Percentiles rank a stretch among this genome's conserved stretches.
phyloP scores from a whole-genome alignment of 2,797 vertebrate genomes.

The Darevskia mixta region DNA sequence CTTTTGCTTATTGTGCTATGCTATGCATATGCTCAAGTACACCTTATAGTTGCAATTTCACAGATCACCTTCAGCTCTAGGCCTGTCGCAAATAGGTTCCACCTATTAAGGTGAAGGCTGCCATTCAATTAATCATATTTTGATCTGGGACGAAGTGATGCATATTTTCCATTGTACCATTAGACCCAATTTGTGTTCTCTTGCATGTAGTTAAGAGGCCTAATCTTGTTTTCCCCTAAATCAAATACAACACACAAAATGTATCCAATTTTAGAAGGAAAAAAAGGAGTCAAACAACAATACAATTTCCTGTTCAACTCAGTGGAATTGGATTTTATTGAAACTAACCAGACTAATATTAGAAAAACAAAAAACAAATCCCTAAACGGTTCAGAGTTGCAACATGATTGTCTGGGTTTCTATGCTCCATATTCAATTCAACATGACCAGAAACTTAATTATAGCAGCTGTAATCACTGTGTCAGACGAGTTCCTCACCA shows the following conservation, averaged over 20 bases:
- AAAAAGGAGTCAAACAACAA: neutral
- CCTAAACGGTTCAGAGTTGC: conserved; percentile 28
- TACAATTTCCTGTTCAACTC: conserved; percentile 38
- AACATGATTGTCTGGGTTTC: neutral
- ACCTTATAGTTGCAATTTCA: conserved; percentile 23
- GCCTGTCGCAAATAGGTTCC: neutral
- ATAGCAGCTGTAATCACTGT: neutral
- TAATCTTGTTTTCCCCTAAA: conserved; percentile 33
- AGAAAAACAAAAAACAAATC: conserved; percentile 28
- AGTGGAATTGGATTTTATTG: conserved; percentile 25
- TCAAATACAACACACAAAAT: conserved; percentile 17
- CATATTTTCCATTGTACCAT: neutral
- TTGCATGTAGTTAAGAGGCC: neutral
- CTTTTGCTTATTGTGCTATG: conserved; percentile 29
- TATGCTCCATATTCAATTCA: conserved; percentile 2
- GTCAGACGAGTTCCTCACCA: neutral
- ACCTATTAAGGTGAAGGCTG: neutral
- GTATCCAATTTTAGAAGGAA: neutral
- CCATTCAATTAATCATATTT: conserved; percentile 28
- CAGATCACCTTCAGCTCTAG: conserved; percentile 30
- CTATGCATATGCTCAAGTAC: conserved; percentile 17
- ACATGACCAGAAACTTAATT: conserved; percentile 25
- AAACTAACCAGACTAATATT: conserved; percentile 42
- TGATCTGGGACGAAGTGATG: neutral
- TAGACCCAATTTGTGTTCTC: conserved; percentile 19